Percentiles rank a stretch among this genome's conserved stretches.
phyloP scores from a whole-genome alignment of 2,113 vertebrate species.

The Corydoras maculifer region DNA sequence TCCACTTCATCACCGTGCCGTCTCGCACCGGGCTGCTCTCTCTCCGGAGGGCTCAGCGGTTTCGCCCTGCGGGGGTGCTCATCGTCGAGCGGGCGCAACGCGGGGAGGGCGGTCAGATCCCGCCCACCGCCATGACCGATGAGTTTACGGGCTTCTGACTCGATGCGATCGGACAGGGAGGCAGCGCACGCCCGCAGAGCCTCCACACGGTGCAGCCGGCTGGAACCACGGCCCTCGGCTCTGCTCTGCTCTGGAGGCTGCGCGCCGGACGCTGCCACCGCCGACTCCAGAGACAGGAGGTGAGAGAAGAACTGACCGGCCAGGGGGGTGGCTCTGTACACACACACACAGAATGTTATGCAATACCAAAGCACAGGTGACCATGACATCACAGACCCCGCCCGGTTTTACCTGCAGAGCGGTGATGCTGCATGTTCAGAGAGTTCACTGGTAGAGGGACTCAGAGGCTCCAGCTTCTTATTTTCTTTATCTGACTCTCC shows the following conservation, averaged over 20 bases:
- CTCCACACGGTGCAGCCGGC: constrained; percentile 67
- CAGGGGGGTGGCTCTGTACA: constrained; percentile 43
- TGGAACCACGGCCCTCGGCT: constrained; percentile 63
- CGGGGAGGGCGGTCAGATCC: constrained; percentile 27
- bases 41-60: constrained; percentile 68
- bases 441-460: constrained; percentile 85
- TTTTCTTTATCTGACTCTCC: constrained; percentile 98
- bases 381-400: too few species aligned
- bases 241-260: constrained; percentile 57
- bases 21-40: constrained; percentile 63
- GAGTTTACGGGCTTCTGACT: constrained; percentile 84
- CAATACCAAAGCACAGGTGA: background rate
- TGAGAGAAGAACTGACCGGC: constrained; percentile 70
- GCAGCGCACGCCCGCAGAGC: constrained; percentile 87
- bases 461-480: constrained; percentile 80
- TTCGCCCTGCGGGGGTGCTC: constrained; percentile 63
- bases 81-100: constrained; percentile 46
- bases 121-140: constrained; percentile 67
- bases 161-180: constrained; percentile 86
- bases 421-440: constrained; percentile 69
- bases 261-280: constrained; percentile 49
- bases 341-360: constrained; percentile 7
- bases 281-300: constrained; percentile 68
- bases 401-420: constrained; percentile 69
- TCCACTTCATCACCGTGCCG: constrained; percentile 67